phyloP scores from a whole-genome alignment of 2,888 invertebrate species.

The Thereva unica region DNA sequence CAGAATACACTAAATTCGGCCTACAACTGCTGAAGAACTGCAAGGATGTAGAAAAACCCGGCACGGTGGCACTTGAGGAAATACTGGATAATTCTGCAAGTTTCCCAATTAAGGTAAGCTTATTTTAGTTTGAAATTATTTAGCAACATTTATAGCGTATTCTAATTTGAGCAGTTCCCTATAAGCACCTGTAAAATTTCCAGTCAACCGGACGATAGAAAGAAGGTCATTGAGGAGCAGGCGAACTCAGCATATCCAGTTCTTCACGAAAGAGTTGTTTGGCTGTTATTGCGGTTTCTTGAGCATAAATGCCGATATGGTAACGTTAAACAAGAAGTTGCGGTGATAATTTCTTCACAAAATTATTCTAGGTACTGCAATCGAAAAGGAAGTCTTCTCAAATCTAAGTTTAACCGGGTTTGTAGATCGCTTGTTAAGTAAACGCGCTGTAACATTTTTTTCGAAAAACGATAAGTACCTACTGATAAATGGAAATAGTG shows the following conservation, averaged over 20 bases:
- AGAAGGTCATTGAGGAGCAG: slow-evolving; percentile 49
- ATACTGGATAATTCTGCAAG: slow-evolving; percentile 32
- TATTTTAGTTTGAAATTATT: not conserved
- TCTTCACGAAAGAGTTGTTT: slow-evolving; percentile 68
- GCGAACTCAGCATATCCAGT: slow-evolving; percentile 67
- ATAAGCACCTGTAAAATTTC: slow-evolving; percentile 51
- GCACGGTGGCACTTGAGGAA: not conserved
- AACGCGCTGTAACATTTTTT: slow-evolving; percentile 61
- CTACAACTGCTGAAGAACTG: slow-evolving; percentile 47
- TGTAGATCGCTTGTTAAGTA: slow-evolving; percentile 61
- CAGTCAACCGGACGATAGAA: slow-evolving; percentile 48
- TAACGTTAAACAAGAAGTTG: slow-evolving; percentile 40
- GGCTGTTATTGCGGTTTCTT: slow-evolving; percentile 67
- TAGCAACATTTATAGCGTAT: not conserved
- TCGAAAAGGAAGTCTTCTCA: slow-evolving; percentile 56
- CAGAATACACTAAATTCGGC: slow-evolving; percentile 45
- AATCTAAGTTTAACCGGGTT: slow-evolving; percentile 59
- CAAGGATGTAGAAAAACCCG: slow-evolving; percentile 44
- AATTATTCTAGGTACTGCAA: slow-evolving; percentile 48
- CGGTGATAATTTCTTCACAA: not conserved
- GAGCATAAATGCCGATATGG: slow-evolving; percentile 62
- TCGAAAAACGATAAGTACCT: slow-evolving; percentile 58
- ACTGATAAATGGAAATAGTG: slow-evolving; percentile 57
- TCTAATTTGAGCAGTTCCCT: slow-evolving; percentile 48
- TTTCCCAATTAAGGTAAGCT: slow-evolving; percentile 37